Conservation (phyloP, 2,888 invertebrate species). For the Zhengitettix transpicula region DNA sequence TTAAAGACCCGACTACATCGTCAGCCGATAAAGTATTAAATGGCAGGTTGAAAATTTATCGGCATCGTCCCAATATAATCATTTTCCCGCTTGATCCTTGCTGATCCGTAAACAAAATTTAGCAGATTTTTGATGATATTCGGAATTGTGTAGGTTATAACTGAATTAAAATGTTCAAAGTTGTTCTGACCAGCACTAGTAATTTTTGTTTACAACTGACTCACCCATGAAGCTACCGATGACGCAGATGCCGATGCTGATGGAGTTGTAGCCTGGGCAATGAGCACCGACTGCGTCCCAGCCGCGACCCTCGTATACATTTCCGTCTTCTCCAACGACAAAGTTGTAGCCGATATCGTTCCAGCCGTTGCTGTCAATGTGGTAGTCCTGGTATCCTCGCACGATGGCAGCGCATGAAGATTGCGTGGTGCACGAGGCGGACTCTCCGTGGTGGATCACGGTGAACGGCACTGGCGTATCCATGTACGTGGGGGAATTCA, state of each 20-base stretch:
- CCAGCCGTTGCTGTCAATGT: slow-evolving; percentile 47
- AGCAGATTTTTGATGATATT: too few species aligned
- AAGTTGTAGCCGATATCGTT: slow-evolving; percentile 63
- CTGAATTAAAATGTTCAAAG: too few species aligned
- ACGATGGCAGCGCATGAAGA: slow-evolving; percentile 20
- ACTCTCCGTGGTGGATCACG: slow-evolving; percentile 38
- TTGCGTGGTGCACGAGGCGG: slow-evolving; percentile 37
- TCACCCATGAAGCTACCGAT: slow-evolving; percentile 43
- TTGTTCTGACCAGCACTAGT: too few species aligned
- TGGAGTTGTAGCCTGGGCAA: slow-evolving; percentile 42
- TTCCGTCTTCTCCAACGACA: slow-evolving; percentile 61
- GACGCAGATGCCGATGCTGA: slow-evolving; percentile 49
- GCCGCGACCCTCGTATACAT: slow-evolving; percentile 53
- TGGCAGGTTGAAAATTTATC: too few species aligned
- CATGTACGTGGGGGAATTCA: slow-evolving; percentile 16
- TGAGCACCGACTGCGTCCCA: slow-evolving; percentile 61
- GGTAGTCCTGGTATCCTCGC: slow-evolving; percentile 46
- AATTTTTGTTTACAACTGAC: too few species aligned
- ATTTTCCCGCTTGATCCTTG: too few species aligned
- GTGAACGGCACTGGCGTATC: slow-evolving; percentile 17
- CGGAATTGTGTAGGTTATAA: too few species aligned
- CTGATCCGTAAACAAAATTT: too few species aligned
- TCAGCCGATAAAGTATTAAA: too few species aligned
- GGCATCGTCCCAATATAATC: too few species aligned
- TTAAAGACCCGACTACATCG: too few species aligned